Conservation (phyloP, 2,888 invertebrate species). For the Rhodophaea formosa region DNA sequence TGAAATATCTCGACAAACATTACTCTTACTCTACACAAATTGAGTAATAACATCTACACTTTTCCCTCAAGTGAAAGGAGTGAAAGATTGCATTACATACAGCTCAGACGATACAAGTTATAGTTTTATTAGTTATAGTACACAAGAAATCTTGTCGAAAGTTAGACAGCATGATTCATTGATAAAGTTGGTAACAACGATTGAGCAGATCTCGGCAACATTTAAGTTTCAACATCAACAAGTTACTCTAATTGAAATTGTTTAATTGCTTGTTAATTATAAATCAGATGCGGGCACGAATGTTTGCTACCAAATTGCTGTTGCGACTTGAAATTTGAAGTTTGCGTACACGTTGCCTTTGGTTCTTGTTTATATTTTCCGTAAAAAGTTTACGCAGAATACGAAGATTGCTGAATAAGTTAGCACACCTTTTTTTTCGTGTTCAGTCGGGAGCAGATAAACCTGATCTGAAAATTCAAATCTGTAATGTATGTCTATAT, state of each 20-base stretch:
- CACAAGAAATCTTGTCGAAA: background rate
- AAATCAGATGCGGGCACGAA: conserved; percentile 1
- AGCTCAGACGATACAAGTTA: background rate
- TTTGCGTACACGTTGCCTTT: background rate
- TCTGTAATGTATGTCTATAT: no score
- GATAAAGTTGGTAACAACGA: conserved; percentile 7
- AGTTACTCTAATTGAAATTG: conserved; percentile 15
- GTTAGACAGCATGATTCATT: conserved; percentile 5
- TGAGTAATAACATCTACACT: no score
- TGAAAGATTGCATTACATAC: background rate
- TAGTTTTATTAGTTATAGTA: background rate
- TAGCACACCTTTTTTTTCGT: background rate
- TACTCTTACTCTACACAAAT: no score
- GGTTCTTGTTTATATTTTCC: background rate
- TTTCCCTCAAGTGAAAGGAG: no score
- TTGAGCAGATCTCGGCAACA: conserved; percentile 9
- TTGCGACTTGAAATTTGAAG: background rate
- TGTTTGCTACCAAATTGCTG: conserved; percentile 1
- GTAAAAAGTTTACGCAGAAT: background rate
- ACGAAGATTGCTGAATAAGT: background rate
- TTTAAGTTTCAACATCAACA: conserved; percentile 13
- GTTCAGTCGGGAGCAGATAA: no score
- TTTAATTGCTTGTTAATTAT: conserved; percentile 12
- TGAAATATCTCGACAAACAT: no score
- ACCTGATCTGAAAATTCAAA: no score